Percentiles rank a stretch among this genome's conserved stretches.
phyloP scores from a whole-genome alignment of 2,113 vertebrate genomes.

The Silurus meridionalis region DNA sequence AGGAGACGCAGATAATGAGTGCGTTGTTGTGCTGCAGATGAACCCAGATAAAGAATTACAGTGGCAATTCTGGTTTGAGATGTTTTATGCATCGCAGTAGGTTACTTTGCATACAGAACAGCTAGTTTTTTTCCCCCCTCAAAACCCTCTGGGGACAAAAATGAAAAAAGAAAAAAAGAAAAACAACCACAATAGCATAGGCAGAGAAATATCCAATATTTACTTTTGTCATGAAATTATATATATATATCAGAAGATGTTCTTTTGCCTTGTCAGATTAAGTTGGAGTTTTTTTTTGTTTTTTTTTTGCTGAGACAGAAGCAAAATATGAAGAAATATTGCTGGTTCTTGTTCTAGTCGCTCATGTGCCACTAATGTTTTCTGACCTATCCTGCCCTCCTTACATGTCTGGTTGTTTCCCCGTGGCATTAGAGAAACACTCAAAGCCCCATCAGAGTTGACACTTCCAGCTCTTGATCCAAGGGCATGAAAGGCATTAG shows the following conservation, averaged over 20 bases:
- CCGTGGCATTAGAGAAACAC: not conserved
- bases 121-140: not conserved
- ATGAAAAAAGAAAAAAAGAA: not conserved
- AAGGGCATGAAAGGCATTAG: constrained; percentile 59
- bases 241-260: not conserved
- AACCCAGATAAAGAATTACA: not conserved
- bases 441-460: constrained; percentile 12
- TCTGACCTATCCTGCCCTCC: not conserved
- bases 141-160: constrained; percentile 16
- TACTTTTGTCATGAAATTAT: constrained; percentile 15
- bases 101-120: constrained; percentile 2
- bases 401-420: not conserved
- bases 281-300: not conserved
- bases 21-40: not conserved
- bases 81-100: constrained; percentile 29
- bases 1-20: not conserved
- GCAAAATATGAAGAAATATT: not conserved
- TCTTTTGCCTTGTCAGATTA: not conserved
- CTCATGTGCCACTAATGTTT: not conserved
- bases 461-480: constrained; percentile 27
- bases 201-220: not conserved
- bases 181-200: not conserved
- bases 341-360: not conserved
- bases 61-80: constrained; percentile 4
- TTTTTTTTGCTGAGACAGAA: not conserved